phyloP scores from a whole-genome alignment of 2,797 vertebrate genomes.

The Sternarchorhynchus goeldii region DNA sequence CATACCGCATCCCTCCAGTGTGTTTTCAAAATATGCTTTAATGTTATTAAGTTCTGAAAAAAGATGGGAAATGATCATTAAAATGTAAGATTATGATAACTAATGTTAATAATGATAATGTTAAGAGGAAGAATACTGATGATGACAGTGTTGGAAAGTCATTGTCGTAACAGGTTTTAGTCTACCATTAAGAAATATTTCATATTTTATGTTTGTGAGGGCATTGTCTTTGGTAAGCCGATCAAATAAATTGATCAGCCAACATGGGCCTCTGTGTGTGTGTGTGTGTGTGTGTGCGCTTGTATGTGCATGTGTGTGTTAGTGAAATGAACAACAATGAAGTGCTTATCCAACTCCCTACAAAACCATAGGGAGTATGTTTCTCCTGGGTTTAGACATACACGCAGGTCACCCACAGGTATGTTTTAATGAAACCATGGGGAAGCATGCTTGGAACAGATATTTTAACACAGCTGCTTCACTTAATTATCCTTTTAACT shows the following conservation, averaged over 20 bases:
- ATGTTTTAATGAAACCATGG: constrained; percentile 35
- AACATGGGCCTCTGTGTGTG: constrained; percentile 42
- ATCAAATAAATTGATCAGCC: constrained; percentile 85
- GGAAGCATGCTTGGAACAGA: constrained; percentile 35
- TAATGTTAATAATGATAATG: constrained; percentile 46
- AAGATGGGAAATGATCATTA: constrained; percentile 50
- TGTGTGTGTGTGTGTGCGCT: not conserved
- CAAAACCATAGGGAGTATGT: not conserved
- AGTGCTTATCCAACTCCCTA: constrained; percentile 2
- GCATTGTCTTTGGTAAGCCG: constrained; percentile 92
- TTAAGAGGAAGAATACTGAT: constrained; percentile 17
- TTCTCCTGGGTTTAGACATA: constrained; percentile 9
- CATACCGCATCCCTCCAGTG: constrained; percentile 48
- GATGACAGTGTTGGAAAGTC: constrained; percentile 37
- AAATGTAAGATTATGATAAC: constrained; percentile 34
- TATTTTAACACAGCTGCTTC: constrained; percentile 43
- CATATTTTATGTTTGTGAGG: constrained; percentile 84
- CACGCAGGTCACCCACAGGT: constrained; percentile 31
- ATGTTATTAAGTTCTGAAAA: constrained; percentile 52
- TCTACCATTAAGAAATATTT: constrained; percentile 73
- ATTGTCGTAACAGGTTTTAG: constrained; percentile 65
- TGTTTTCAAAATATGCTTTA: constrained; percentile 53
- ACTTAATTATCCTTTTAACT: constrained; percentile 45
- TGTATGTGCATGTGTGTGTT: no score
- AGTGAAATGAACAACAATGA: constrained; percentile 13